Percentiles rank a stretch among this genome's conserved stretches.
Evolutionary conservation across 2,888 invertebrate genomes (phyloP).

Genomic region (Sialis lutaria): DNA sequence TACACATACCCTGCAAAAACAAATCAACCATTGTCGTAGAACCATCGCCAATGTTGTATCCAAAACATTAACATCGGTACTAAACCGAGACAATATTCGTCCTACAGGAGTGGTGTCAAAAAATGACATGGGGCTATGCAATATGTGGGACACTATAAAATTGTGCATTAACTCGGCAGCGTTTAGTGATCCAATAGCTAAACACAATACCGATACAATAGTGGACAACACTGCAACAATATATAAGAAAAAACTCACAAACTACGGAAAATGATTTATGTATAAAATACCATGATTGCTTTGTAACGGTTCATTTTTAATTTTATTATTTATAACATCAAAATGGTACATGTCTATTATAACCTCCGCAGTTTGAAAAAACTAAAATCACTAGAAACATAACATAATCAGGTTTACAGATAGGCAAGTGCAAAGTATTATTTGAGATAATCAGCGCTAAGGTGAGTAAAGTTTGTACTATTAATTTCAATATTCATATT

Average conservation of each 20-base stretch:
- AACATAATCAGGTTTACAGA: too few relatives aligned
- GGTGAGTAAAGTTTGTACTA: too few relatives aligned
- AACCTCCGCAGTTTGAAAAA: too few relatives aligned
- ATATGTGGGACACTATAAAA: constrained; percentile 32
- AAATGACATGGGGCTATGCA: constrained; percentile 47
- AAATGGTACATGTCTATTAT: too few relatives aligned
- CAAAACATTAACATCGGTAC: constrained; percentile 46
- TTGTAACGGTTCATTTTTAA: too few relatives aligned
- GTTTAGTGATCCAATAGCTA: constrained; percentile 37
- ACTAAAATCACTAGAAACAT: too few relatives aligned
- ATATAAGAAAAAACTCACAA: constrained; percentile 1
- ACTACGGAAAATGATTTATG: too few relatives aligned
- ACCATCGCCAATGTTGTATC: constrained; percentile 41
- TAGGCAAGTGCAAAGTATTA: too few relatives aligned
- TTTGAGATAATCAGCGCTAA: too few relatives aligned
- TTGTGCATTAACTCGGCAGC: constrained; percentile 42
- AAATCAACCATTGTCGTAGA: constrained; percentile 27
- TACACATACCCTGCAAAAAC: constrained; percentile 25
- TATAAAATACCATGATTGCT: too few relatives aligned
- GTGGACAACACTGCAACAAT: constrained; percentile 3
- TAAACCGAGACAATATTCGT: constrained; percentile 48
- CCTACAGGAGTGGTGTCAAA: constrained; percentile 54
- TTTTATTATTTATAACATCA: too few relatives aligned
- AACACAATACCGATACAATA: constrained; percentile 30
- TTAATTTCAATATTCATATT: too few relatives aligned